A percentile compares a stretch with the other conserved stretches of the same genome.
phyloP scores from a whole-genome alignment of 2,888 invertebrate species.

The Heliconius ethilla region DNA sequence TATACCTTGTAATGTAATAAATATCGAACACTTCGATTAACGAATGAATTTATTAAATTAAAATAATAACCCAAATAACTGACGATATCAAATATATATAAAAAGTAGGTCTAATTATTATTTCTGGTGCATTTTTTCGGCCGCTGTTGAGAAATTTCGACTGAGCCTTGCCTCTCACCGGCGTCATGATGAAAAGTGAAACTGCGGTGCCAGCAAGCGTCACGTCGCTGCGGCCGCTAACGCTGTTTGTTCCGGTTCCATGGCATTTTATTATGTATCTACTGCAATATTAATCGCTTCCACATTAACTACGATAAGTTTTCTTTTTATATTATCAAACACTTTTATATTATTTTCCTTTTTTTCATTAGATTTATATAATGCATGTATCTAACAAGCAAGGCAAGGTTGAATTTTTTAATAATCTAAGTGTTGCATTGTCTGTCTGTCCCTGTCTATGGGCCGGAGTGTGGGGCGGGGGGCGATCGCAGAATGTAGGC shows the following conservation, averaged over 20 bases:
- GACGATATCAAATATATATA: background rate
- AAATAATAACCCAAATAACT: background rate
- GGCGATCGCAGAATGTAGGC: constrained; percentile 79
- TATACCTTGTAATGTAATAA: no score
- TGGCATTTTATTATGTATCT: constrained; percentile 54
- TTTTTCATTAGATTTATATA: constrained; percentile 2
- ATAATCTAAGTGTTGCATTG: constrained; percentile 69
- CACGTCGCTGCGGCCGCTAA: constrained; percentile 68
- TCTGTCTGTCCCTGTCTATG: constrained; percentile 70
- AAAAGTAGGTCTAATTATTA: constrained; percentile 20
- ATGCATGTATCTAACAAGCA: constrained; percentile 20
- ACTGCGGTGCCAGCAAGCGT: constrained; percentile 71
- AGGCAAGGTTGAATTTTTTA: constrained; percentile 58
- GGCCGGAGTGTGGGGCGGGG: constrained; percentile 65
- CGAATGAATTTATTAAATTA: background rate
- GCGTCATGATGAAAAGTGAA: constrained; percentile 78
- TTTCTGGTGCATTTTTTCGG: constrained; percentile 60
- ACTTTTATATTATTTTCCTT: background rate
- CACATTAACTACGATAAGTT: background rate
- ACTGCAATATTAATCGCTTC: constrained; percentile 37
- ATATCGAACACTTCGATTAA: background rate
- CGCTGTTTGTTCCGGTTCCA: constrained; percentile 75
- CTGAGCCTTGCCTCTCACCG: constrained; percentile 73
- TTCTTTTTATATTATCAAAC: background rate
- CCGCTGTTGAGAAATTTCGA: constrained; percentile 77